A percentile compares a stretch with the other conserved stretches of the same genome.
Conservation (phyloP, 23 tunicate species). For the Phallusia fumigata region DNA sequence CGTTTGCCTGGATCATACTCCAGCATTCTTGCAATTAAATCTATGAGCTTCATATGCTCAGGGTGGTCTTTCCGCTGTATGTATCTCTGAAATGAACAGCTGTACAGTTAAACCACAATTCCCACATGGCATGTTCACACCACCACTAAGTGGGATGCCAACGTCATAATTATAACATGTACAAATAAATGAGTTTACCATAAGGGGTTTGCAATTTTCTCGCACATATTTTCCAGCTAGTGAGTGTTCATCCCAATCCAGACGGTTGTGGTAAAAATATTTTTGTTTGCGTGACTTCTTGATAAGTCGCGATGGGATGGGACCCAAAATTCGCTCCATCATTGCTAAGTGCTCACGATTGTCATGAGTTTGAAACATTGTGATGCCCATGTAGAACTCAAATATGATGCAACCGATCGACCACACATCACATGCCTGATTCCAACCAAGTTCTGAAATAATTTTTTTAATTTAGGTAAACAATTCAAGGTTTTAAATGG, state of each 20-base stretch:
- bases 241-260: conserved; percentile 96
- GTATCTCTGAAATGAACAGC: conserved; percentile 59
- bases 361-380: conserved; percentile 99
- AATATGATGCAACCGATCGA: conserved; percentile 98
- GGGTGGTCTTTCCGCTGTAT: conserved; percentile 91
- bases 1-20: conserved; percentile 97
- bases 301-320: conserved; percentile 82
- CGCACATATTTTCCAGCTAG: conserved; percentile 97
- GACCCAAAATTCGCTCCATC: conserved; percentile 99
- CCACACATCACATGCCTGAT: conserved; percentile 99
- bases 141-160: too few relatives aligned
- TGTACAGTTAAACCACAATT: too few relatives aligned
- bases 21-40: conserved; percentile 95
- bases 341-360: conserved; percentile 98
- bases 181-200: conserved; percentile 38
- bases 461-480: not conserved
- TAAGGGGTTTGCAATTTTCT: conserved; percentile 97
- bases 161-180: too few relatives aligned
- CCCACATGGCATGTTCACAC: too few relatives aligned
- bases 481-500: too few relatives aligned
- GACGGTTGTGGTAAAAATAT: conserved; percentile 76
- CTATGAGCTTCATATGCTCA: conserved; percentile 87
- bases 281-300: conserved; percentile 81
- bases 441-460: conserved; percentile 93
- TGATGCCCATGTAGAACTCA: conserved; percentile 99